Evolutionary conservation across 2,797 vertebrate species (phyloP).

Genomic region (Etheostoma nigrum): DNA sequence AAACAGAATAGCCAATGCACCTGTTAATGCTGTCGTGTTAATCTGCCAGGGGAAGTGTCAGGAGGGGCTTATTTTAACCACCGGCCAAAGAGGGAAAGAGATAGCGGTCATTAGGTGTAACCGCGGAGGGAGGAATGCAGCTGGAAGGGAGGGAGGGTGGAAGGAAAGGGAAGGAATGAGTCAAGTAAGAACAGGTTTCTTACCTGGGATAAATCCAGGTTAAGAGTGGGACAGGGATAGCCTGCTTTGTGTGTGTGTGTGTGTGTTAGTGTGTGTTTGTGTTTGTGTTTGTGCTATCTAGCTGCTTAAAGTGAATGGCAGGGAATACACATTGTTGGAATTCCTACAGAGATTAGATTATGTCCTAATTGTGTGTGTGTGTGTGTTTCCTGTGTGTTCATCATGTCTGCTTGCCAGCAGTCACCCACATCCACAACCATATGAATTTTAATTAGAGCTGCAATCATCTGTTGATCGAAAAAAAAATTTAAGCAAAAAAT

Average conservation of each 20-base stretch:
- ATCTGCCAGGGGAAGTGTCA: constrained; percentile 81
- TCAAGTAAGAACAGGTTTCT: constrained; percentile 80
- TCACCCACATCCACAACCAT: constrained; percentile 1
- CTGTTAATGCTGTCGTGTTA: constrained; percentile 82
- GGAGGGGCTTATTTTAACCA: constrained; percentile 82
- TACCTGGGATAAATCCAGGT: constrained; percentile 66
- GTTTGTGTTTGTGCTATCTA: constrained; percentile 43
- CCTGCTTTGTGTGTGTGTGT: constrained; percentile 22
- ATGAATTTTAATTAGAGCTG: not conserved
- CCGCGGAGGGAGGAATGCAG: constrained; percentile 70
- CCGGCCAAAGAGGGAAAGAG: constrained; percentile 70
- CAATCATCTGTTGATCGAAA: not conserved
- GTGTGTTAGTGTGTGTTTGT: constrained; percentile 26
- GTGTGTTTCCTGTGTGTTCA: constrained; percentile 43
- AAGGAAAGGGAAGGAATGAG: constrained; percentile 39
- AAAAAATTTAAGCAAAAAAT: not conserved
- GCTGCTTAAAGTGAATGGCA: constrained; percentile 70
- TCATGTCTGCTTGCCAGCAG: constrained; percentile 9
- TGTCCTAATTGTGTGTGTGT: constrained; percentile 67
- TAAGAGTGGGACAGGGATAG: constrained; percentile 45
- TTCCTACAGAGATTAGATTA: constrained; percentile 81
- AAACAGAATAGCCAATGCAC: constrained; percentile 68
- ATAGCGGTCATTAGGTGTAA: constrained; percentile 78
- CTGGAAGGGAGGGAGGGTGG: constrained; percentile 49
- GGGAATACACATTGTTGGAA: constrained; percentile 74